Conservation (phyloP, 2,888 invertebrate genomes). For the Steinernema carpocapsae region DNA sequence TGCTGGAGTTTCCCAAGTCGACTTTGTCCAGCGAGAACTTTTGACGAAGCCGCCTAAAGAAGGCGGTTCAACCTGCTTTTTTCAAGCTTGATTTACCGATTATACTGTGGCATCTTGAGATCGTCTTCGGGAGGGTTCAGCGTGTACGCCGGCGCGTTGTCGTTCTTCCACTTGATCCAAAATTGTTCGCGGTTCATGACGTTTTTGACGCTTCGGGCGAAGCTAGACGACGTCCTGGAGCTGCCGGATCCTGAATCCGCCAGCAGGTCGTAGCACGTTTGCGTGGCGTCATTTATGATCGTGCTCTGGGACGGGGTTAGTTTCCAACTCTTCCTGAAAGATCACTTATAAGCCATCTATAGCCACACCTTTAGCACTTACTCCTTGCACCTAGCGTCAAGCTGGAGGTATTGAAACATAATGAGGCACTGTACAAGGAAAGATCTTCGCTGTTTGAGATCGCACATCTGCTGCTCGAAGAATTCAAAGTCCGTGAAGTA, state of each 20-base stretch:
- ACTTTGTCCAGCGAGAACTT: conserved; percentile 5
- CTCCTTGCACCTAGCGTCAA: not conserved
- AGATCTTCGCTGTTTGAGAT: conserved; percentile 1
- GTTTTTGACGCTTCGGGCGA: conserved; percentile 22
- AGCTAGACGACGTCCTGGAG: not conserved
- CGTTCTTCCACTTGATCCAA: conserved; percentile 14
- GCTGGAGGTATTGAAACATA: conserved; percentile 3
- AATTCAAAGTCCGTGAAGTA: conserved; percentile 23
- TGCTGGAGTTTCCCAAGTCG: conserved; percentile 10
- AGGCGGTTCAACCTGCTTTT: not conserved
- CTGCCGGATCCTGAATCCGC: not conserved
- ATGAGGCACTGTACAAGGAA: conserved; percentile 26
- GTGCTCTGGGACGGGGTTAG: not conserved
- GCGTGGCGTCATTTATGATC: not conserved
- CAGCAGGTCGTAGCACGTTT: conserved; percentile 20
- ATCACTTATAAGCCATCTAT: not conserved
- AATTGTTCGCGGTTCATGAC: not conserved
- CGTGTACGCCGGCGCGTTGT: not conserved
- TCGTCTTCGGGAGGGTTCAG: not conserved
- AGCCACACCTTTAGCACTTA: not conserved
- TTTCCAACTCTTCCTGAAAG: not conserved
- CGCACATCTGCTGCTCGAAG: conserved; percentile 27
- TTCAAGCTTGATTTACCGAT: not conserved
- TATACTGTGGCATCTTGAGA: not conserved
- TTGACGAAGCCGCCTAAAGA: conserved; percentile 10